These are phyloP conservation scores for Erythrocercus mccallii DNA, from an alignment of 2,113 vertebrate genomes.

Conservation along the genomic window DNA sequence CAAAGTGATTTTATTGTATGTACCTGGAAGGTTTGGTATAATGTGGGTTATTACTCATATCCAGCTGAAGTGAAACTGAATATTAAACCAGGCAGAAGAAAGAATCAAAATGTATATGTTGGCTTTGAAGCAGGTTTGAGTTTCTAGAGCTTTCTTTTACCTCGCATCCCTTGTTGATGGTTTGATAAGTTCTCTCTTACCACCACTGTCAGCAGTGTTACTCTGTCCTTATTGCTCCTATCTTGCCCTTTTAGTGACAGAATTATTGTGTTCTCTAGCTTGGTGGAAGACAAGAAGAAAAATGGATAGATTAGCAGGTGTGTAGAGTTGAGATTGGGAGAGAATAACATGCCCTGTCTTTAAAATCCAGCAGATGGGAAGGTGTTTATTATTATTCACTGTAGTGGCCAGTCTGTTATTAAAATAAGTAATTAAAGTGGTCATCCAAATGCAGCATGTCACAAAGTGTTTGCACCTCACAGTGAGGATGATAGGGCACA, in stretches of 20 bases:
- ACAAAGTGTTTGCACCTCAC: neutral
- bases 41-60: neutral
- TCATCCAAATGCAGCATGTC: neutral
- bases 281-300: neutral
- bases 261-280: neutral
- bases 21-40: neutral
- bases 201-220: neutral
- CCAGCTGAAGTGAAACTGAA: neutral
- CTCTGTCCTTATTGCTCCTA: neutral
- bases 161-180: accelerated
- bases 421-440: constrained; percentile 36
- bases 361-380: neutral
- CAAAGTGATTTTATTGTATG: neutral
- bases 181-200: neutral
- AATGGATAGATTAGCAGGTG: neutral
- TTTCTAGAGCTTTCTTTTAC: neutral
- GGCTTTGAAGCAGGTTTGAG: neutral
- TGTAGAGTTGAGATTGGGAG: neutral
- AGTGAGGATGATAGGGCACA: neutral
- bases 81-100: neutral
- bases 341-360: neutral
- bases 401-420: neutral
- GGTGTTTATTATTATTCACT: constrained; percentile 30
- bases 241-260: neutral
- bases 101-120: neutral